Percentiles rank a stretch among this genome's conserved stretches.
phyloP scores from a whole-genome alignment of 2,888 invertebrate genomes.

The Macrostomum cliftonense region DNA sequence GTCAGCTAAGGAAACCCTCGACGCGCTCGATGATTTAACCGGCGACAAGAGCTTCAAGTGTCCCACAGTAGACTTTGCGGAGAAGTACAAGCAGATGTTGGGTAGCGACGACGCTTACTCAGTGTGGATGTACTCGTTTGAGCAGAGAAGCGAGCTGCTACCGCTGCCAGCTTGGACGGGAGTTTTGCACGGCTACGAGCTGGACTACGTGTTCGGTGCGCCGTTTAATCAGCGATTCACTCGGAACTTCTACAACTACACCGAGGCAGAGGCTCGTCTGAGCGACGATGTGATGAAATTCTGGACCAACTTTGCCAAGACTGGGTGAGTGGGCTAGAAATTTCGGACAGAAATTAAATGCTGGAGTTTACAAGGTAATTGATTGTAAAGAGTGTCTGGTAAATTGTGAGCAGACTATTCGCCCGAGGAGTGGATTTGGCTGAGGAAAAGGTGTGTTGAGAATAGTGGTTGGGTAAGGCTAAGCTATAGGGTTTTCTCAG shows the following conservation, averaged over 20 bases:
- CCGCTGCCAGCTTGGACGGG: slow-evolving; percentile 30
- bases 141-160: slow-evolving; percentile 12
- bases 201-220: slow-evolving; percentile 26
- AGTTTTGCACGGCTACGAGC: slow-evolving; percentile 28
- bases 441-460: too few relatives aligned
- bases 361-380: too few relatives aligned
- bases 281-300: slow-evolving; percentile 71
- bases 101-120: neutral
- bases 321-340: slow-evolving; percentile 60
- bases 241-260: slow-evolving; percentile 42
- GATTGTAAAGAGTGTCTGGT: too few relatives aligned
- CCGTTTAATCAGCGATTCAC: slow-evolving; percentile 40
- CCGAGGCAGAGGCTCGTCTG: slow-evolving; percentile 59
- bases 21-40: slow-evolving; percentile 70
- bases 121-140: too few relatives aligned
- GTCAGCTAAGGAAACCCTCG: slow-evolving; percentile 47
- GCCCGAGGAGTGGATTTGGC: too few relatives aligned
- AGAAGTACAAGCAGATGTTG: slow-evolving; percentile 29
- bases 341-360: too few relatives aligned
- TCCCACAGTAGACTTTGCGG: slow-evolving; percentile 70
- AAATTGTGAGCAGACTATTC: too few relatives aligned
- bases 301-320: slow-evolving; percentile 83
- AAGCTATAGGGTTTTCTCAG: too few relatives aligned
- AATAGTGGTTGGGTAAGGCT: too few relatives aligned
- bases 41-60: slow-evolving; percentile 89